phyloP scores from a whole-genome alignment of 2,888 invertebrate species.

The Lycocerus yunnanus region DNA sequence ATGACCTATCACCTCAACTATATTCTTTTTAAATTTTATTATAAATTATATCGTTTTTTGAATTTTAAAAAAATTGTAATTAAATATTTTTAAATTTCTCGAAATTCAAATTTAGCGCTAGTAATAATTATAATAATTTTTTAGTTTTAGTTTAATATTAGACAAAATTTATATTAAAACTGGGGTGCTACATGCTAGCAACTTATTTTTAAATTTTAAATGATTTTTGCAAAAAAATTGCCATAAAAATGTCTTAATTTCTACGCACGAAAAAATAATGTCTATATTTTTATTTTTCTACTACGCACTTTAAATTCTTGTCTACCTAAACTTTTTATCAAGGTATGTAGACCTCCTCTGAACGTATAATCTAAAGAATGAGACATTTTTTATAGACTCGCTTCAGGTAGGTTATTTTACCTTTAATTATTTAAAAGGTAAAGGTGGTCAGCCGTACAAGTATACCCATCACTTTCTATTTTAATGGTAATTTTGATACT shows the following conservation, averaged over 20 bases:
- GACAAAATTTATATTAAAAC: too few relatives aligned
- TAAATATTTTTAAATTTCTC: too few relatives aligned
- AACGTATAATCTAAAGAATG: neutral
- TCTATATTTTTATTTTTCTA: neutral
- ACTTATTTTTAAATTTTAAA: too few relatives aligned
- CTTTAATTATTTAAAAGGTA: neutral
- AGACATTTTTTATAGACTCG: neutral
- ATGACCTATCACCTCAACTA: too few relatives aligned
- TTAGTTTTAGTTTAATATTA: too few relatives aligned
- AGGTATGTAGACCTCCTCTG: neutral
- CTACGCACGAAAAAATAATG: neutral
- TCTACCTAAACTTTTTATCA: neutral
- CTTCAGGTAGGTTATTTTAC: neutral
- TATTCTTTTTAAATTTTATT: too few relatives aligned
- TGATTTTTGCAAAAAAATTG: too few relatives aligned
- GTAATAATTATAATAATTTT: too few relatives aligned
- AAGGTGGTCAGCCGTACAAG: neutral
- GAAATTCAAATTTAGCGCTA: too few relatives aligned
- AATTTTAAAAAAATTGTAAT: too few relatives aligned
- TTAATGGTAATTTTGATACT: neutral
- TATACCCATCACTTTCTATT: neutral
- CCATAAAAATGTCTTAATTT: neutral
- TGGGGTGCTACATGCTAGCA: too few relatives aligned
- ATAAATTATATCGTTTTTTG: too few relatives aligned
- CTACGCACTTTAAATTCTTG: neutral